Conservation (phyloP, 1,140 invertebrate genomes). For the Rhizoglyphus robini region DNA sequence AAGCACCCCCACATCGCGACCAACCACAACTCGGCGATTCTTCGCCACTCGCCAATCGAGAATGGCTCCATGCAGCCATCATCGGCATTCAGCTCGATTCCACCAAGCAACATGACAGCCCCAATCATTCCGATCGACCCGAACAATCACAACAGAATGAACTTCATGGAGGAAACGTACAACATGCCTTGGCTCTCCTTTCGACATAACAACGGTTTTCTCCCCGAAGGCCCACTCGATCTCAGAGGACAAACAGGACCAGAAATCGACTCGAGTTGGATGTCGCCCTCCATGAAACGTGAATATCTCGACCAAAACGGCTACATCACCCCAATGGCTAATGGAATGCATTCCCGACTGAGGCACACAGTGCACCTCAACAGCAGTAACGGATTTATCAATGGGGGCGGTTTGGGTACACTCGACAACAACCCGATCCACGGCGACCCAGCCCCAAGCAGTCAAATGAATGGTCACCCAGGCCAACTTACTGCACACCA, state of each 20-base stretch:
- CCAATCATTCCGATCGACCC: slow-evolving; percentile 2
- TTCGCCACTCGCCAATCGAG: not conserved
- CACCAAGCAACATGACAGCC: not conserved
- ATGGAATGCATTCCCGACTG: slow-evolving; percentile 2
- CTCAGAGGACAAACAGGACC: slow-evolving; percentile 50
- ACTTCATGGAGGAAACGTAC: not conserved
- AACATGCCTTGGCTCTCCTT: not conserved
- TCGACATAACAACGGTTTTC: not conserved
- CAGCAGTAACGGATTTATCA: slow-evolving; percentile 19
- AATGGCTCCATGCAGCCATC: not conserved
- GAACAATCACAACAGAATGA: slow-evolving; percentile 4
- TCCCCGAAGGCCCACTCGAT: slow-evolving; percentile 53
- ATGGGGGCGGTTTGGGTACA: slow-evolving; percentile 16
- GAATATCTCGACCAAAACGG: slow-evolving; percentile 15
- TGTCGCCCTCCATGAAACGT: slow-evolving; percentile 18
- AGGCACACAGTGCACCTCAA: too few relatives aligned
- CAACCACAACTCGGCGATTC: not conserved
- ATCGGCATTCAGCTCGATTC: not conserved
- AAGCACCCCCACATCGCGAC: not conserved
- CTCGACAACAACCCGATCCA: slow-evolving; percentile 9
- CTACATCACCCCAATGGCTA: slow-evolving; percentile 2
- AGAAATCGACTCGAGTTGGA: slow-evolving; percentile 18
- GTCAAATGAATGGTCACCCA: not conserved
- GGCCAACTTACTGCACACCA: not conserved
- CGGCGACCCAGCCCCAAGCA: not conserved